Evolutionary conservation across 1,140 invertebrate species (phyloP).

Genomic region (Lamellibrachia luymesi): DNA sequence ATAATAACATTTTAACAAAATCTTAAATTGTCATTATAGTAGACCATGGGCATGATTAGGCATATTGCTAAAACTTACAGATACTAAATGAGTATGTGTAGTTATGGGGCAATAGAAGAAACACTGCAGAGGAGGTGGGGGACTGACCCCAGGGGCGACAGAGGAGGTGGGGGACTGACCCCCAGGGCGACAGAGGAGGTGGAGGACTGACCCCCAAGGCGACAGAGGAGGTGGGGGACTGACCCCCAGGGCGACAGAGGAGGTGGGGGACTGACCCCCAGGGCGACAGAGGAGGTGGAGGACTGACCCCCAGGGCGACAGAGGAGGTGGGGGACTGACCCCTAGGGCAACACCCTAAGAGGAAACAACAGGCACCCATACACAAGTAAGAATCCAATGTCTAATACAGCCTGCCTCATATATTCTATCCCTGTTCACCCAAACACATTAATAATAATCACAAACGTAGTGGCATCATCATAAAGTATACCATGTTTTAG

Average conservation of each 20-base stretch:
- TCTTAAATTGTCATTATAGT: neutral
- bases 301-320: neutral
- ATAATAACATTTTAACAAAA: neutral
- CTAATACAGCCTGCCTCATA: neutral
- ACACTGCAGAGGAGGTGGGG: neutral
- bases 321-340: neutral
- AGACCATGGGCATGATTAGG: neutral
- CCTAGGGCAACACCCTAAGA: neutral
- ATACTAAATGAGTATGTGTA: neutral
- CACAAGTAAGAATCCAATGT: neutral
- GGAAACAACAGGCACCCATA: neutral
- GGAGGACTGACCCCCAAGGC: too few species aligned
- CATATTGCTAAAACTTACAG: neutral
- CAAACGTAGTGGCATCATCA: neutral
- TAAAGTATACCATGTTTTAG: neutral
- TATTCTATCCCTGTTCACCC: neutral
- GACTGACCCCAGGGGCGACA: too few species aligned
- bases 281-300: too few species aligned
- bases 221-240: too few species aligned
- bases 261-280: too few species aligned
- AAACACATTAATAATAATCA: neutral
- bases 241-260: too few species aligned
- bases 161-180: too few species aligned
- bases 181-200: too few species aligned
- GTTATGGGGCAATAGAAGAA: neutral